Percentiles rank a stretch among this genome's conserved stretches.
Conservation (phyloP, 2,113 vertebrate genomes). For the Lota lota region DNA sequence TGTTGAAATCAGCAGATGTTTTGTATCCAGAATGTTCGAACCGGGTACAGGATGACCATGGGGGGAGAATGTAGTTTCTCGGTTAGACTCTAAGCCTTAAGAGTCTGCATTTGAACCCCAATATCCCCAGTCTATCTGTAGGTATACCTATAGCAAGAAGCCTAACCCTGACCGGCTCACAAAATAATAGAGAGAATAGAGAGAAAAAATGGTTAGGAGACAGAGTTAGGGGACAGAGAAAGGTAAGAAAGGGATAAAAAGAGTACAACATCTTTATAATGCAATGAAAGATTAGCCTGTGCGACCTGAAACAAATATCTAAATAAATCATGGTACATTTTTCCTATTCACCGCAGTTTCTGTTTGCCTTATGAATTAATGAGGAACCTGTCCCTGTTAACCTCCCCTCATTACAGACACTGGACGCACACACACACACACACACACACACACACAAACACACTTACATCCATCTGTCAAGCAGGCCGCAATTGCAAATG, state of each 20-base stretch:
- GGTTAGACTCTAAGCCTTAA: too few relatives aligned
- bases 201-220: background rate
- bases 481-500: background rate
- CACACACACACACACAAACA: background rate
- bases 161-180: too few relatives aligned
- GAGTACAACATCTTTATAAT: constrained; percentile 29
- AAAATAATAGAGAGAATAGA: constrained; percentile 2
- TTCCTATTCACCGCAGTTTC: constrained; percentile 68
- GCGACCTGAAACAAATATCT: constrained; percentile 69
- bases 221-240: background rate
- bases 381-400: constrained; percentile 74
- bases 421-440: constrained; percentile 5
- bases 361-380: constrained; percentile 88
- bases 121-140: too few relatives aligned
- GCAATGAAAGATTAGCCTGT: constrained; percentile 45
- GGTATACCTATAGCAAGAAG: too few relatives aligned
- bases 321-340: constrained; percentile 83
- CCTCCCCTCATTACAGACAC: constrained; percentile 59
- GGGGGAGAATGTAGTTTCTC: too few relatives aligned
- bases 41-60: too few relatives aligned
- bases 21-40: too few relatives aligned
- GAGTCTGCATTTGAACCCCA: too few relatives aligned
- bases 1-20: too few relatives aligned
- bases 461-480: constrained; percentile 11
- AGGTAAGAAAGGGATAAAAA: constrained; percentile 19